These are phyloP conservation scores for Limnephilus auricula DNA, from an alignment of 2,888 invertebrate genomes.

Conservation along the genomic window DNA sequence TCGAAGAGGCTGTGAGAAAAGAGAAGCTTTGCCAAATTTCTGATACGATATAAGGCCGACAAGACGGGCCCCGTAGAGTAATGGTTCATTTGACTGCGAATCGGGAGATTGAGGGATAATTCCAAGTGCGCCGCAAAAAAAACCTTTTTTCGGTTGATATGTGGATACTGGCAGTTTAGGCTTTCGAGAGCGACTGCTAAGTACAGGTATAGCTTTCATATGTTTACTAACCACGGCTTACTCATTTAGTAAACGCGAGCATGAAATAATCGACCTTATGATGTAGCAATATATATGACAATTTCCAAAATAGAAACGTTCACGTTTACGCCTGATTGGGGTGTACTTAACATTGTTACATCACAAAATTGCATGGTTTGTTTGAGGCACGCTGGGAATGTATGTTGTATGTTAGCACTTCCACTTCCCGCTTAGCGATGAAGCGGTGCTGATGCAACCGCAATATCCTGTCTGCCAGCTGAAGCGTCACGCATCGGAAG, in stretches of 20 bases:
- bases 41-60: background rate
- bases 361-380: background rate
- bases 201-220: background rate
- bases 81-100: background rate
- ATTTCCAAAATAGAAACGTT: background rate
- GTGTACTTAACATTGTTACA: background rate
- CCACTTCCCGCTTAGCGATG: background rate
- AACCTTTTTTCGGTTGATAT: background rate
- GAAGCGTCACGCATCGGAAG: slow-evolving; percentile 39
- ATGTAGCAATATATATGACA: background rate
- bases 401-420: background rate
- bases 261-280: background rate
- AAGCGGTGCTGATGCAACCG: slow-evolving; percentile 11
- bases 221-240: background rate
- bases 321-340: background rate
- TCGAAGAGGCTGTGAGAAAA: slow-evolving; percentile 2
- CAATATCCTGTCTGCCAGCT: slow-evolving; percentile 18
- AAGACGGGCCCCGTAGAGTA: background rate
- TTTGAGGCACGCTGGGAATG: background rate
- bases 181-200: background rate
- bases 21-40: background rate
- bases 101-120: background rate
- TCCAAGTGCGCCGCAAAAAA: background rate
- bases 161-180: background rate
- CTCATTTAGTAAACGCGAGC: background rate